phyloP scores from a whole-genome alignment of 2,888 invertebrate genomes.

The Patella caerulea region DNA sequence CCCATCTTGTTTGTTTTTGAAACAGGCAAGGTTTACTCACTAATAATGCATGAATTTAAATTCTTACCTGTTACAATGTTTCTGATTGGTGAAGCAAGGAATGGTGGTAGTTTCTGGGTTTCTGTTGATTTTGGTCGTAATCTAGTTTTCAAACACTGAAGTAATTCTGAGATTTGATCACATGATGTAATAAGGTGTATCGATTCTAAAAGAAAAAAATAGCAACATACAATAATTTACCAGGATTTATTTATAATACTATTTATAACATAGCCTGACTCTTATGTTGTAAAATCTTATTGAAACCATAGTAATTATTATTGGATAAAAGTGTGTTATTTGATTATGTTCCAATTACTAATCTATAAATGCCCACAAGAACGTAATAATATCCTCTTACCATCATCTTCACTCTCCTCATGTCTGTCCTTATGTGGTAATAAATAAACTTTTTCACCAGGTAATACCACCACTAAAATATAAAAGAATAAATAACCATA shows the following conservation, averaged over 20 bases:
- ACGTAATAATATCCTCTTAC: background rate
- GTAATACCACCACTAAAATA: slow-evolving; percentile 57
- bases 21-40: too few relatives aligned
- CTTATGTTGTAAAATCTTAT: too few relatives aligned
- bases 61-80: slow-evolving; percentile 64
- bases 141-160: slow-evolving; percentile 63
- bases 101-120: slow-evolving; percentile 53
- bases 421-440: slow-evolving; percentile 37
- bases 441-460: slow-evolving; percentile 51
- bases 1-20: too few relatives aligned
- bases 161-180: slow-evolving; percentile 69
- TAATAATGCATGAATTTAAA: too few relatives aligned
- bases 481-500: background rate
- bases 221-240: background rate
- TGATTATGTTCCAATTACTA: too few relatives aligned
- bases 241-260: too few relatives aligned
- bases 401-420: slow-evolving; percentile 33
- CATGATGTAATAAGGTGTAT: slow-evolving; percentile 59
- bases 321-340: too few relatives aligned
- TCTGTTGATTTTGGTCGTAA: slow-evolving; percentile 38
- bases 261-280: too few relatives aligned
- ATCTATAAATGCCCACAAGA: too few relatives aligned
- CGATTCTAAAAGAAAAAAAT: slow-evolving; percentile 41
- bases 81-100: slow-evolving; percentile 60
- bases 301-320: too few relatives aligned